phyloP scores from a whole-genome alignment of 1,140 invertebrate species.

The Theocolax elegans region DNA sequence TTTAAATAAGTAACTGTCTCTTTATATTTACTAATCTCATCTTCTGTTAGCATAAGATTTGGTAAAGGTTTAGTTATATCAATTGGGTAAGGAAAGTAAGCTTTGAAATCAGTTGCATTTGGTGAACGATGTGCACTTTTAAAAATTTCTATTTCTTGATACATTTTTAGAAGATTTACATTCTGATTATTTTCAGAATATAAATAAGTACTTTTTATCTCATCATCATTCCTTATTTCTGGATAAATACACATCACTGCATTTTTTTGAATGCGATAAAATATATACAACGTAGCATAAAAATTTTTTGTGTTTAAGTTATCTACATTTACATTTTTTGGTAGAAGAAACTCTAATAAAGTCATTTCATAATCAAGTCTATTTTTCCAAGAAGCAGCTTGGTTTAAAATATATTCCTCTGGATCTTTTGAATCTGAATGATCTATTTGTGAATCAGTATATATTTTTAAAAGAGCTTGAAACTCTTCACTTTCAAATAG shows the following conservation, averaged over 20 bases:
- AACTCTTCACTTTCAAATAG: conserved; percentile 31
- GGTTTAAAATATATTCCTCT: conserved; percentile 40
- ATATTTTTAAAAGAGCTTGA: conserved; percentile 23
- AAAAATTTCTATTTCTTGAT: conserved; percentile 57
- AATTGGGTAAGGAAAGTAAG: conserved; percentile 56
- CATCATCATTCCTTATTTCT: conserved; percentile 55
- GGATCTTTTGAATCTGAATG: not conserved
- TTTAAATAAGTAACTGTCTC: conserved; percentile 49
- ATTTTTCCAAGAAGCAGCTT: conserved; percentile 54
- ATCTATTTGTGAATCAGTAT: conserved; percentile 8
- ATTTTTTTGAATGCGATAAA: conserved; percentile 56
- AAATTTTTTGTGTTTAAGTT: conserved; percentile 46
- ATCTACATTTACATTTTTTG: conserved; percentile 37
- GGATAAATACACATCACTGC: conserved; percentile 58
- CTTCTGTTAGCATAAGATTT: conserved; percentile 53
- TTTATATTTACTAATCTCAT: conserved; percentile 51
- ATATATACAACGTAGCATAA: conserved; percentile 48
- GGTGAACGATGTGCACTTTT: conserved; percentile 48
- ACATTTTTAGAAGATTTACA: conserved; percentile 52
- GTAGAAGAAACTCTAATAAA: conserved; percentile 44
- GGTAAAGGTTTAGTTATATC: conserved; percentile 45
- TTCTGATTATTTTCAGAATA: conserved; percentile 45
- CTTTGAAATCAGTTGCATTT: conserved; percentile 41
- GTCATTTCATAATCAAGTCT: conserved; percentile 56
- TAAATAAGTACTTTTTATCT: conserved; percentile 53